Conservation (phyloP, 2,888 invertebrate species). For the Luperina nickerlii region DNA sequence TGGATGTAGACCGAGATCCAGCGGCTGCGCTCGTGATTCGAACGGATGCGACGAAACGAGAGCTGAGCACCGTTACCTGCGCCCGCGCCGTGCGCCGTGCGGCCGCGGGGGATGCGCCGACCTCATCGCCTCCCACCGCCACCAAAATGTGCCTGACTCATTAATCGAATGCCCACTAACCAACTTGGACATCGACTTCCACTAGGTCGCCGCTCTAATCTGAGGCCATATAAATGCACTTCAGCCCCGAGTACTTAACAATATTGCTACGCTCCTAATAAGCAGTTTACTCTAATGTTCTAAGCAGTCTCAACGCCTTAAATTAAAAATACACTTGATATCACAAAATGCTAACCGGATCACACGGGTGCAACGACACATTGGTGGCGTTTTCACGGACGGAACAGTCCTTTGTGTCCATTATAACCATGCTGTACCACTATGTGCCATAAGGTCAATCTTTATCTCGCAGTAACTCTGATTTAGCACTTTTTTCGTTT, state of each 20-base stretch:
- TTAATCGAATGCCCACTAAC: slow-evolving; percentile 72
- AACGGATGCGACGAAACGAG: slow-evolving; percentile 82
- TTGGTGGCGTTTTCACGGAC: slow-evolving; percentile 76
- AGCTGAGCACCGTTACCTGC: slow-evolving; percentile 86
- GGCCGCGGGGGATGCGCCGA: slow-evolving; percentile 73
- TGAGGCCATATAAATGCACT: slow-evolving; percentile 78
- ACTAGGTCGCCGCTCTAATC: slow-evolving; percentile 67
- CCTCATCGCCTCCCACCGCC: slow-evolving; percentile 71
- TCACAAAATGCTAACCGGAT: slow-evolving; percentile 86
- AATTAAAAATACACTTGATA: slow-evolving; percentile 85
- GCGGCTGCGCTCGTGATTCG: slow-evolving; percentile 68
- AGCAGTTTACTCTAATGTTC: slow-evolving; percentile 67
- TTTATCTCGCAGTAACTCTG: slow-evolving; percentile 88
- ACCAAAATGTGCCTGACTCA: slow-evolving; percentile 75
- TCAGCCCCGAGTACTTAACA: slow-evolving; percentile 66
- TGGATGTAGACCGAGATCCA: slow-evolving; percentile 69
- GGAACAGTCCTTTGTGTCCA: slow-evolving; percentile 77
- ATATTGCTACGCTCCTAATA: slow-evolving; percentile 74
- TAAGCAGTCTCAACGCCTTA: slow-evolving; percentile 79
- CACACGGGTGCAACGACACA: slow-evolving; percentile 77
- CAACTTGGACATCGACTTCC: slow-evolving; percentile 68
- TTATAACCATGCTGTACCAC: slow-evolving; percentile 79
- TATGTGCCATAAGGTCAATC: slow-evolving; percentile 81
- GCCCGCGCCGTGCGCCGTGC: slow-evolving; percentile 66
- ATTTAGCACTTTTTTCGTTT: slow-evolving; percentile 89